Base-by-base conservation (phyloP, 1,140 invertebrate species). In the Galendromus occidentalis region DNA sequence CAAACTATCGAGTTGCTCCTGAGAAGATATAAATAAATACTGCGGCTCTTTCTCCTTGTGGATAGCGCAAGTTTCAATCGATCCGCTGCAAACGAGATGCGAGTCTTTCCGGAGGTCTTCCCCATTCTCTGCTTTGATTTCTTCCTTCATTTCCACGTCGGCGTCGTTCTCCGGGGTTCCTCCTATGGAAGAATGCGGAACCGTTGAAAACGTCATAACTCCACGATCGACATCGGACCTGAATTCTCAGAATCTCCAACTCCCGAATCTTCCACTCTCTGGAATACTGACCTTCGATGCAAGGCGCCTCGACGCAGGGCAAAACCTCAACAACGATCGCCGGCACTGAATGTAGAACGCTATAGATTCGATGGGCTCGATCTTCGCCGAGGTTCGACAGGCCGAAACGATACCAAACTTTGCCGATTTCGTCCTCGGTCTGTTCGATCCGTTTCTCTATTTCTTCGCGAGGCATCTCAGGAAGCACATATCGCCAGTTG, bases 361-460 rank as follows among this genome's bases (percentile, higher is more conserved):
- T 59, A 22, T 59, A 59, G 51, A 59, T 59, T 18, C 51, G 51
- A 59, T 59, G 51, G 2, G 51, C 51, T 6, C 51, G 51, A 59
- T 59, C 51, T 25, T 59, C 51, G 14, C 51, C 51, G 22, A 59
- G 51, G 9, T 22, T 29, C 14, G 51, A 59, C 22, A 59, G 25
- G 20, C 51, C 51, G 33, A 59, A 59, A 14, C 51, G 51, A 9
- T 59, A 59, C 51, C 51, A 59, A 25, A 59, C 51, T 59, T 59
- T 59, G 20, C 33, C 33, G 51, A 59, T 59, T 59, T 59, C 25
- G 25, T 25, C 33, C 25, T 59, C 51, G 25, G 51, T 59, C 33
- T 25, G 25, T 6, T 25, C 33, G 51, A 59, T 59, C 20, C 51
- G 14, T 33, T 22, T 25, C 9, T 59, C 51, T 22, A 59, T 5